Base-by-base conservation (phyloP, 2,888 invertebrate genomes). In the Zygogramma bicolorata region DNA sequence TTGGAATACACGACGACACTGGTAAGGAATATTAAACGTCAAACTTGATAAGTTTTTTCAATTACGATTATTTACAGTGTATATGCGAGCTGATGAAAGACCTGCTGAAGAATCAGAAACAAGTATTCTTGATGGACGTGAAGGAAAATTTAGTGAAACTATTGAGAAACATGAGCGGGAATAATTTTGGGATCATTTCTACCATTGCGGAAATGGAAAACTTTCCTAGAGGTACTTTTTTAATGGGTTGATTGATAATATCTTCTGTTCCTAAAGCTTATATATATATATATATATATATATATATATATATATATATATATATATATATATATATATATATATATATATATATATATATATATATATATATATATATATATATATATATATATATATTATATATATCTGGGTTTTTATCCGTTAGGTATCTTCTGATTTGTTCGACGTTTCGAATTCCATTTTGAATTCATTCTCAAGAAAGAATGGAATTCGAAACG, bases 1-100 rank as follows among this genome's bases (percentile, higher is more conserved):
- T 86, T 92, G 77, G 94, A 94, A 83, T 94, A 90, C 82, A 93
- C 93, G 0, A 91, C 92, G 73, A 88, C 91, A 75, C 90, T 92
- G 88, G 93, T 92, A 85, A 76, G 84, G 18, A 65, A 22, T 31
- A 38, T 22, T 20, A 2, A 46, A 13, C 20, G 22, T 10, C 3
- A 34, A 46, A 46, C 10, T 27, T 8, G 31, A 5, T 59, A 15
- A 20, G 18, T 3, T 20, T 10, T 20, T 46, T 46, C 20, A 34
- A 34, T 22, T 8, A 8, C n/a, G n/a, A 22, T 68, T 61, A 57
- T 40, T 70, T 70, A 53, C 42, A 83, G 83, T 81, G 82, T 68
- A 71, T 82, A 7, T 80, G 79, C 5, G 76, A 81, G 8, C 74
- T 83, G 29, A 78, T 79, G 1, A 70, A 75, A 15, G 84, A 84